Evolutionary conservation across 2,797 vertebrate species (phyloP).

Genomic region (Sternarchorhynchus goeldii): DNA sequence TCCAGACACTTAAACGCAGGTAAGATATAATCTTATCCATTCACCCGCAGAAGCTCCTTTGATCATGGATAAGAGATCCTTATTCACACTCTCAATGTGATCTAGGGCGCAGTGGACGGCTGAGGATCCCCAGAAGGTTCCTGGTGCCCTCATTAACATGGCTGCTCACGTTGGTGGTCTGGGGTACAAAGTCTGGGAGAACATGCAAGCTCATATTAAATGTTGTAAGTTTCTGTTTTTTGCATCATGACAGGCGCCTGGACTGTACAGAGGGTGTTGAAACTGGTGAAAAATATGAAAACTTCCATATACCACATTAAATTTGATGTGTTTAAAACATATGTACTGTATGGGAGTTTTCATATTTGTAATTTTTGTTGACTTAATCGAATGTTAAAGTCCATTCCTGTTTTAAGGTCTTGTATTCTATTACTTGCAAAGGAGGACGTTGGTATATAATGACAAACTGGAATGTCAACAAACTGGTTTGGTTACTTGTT

Average conservation of each 20-base stretch:
- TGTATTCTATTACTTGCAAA: too few species aligned
- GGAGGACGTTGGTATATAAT: too few species aligned
- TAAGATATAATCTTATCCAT: constrained; percentile 58
- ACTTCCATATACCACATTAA: too few species aligned
- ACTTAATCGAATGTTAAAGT: too few species aligned
- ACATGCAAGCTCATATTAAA: constrained; percentile 65
- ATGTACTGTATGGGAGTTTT: neutral
- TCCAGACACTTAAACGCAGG: constrained; percentile 71
- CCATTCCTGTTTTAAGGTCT: too few species aligned
- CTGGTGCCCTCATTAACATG: constrained; percentile 67
- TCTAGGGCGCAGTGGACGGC: constrained; percentile 70
- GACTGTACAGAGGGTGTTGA: too few species aligned
- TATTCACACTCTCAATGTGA: constrained; percentile 22
- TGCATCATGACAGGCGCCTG: neutral
- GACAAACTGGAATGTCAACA: neutral
- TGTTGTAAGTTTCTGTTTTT: constrained; percentile 67
- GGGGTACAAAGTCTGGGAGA: constrained; percentile 76
- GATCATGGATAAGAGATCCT: too few species aligned
- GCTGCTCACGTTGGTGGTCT: constrained; percentile 71
- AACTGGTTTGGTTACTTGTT: neutral
- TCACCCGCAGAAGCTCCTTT: neutral
- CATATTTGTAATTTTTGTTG: too few species aligned
- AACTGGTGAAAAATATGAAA: too few species aligned
- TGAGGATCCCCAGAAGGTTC: constrained; percentile 55
- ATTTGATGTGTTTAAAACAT: too few species aligned